phyloP scores from a whole-genome alignment of 2,888 invertebrate genomes.

The Pterobdella sp. region DNA sequence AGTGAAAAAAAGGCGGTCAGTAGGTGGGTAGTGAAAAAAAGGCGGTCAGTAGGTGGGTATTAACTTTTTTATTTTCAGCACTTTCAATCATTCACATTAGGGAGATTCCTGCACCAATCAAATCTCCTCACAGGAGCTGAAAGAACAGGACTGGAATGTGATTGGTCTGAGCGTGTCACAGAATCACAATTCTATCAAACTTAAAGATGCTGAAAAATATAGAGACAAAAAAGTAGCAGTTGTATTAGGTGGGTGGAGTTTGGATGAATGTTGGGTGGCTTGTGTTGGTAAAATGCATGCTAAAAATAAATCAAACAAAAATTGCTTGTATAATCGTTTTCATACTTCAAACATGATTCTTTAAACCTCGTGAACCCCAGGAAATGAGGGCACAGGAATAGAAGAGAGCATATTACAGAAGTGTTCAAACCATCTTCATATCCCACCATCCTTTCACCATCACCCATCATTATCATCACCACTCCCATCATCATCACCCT shows the following conservation, averaged over 20 bases:
- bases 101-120: background rate
- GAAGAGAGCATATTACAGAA: background rate
- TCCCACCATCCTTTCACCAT: conserved; percentile 3
- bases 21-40: no score
- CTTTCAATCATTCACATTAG: no score
- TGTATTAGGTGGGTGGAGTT: background rate
- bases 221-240: background rate
- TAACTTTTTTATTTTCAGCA: no score
- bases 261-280: background rate
- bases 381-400: background rate
- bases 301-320: background rate
- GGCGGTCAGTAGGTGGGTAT: no score
- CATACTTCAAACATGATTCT: no score
- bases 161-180: background rate
- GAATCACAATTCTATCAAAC: background rate
- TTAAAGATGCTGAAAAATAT: background rate
- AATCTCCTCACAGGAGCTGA: background rate
- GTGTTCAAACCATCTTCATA: background rate
- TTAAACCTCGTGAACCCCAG: no score
- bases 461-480: background rate
- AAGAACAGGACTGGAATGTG: background rate
- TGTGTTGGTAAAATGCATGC: background rate
- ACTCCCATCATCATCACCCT: background rate
- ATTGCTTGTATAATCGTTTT: background rate
- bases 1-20: no score